These are phyloP conservation scores for Chaetoderma sp. DNA, from an alignment of 2,888 invertebrate genomes.

Conservation along the genomic window DNA sequence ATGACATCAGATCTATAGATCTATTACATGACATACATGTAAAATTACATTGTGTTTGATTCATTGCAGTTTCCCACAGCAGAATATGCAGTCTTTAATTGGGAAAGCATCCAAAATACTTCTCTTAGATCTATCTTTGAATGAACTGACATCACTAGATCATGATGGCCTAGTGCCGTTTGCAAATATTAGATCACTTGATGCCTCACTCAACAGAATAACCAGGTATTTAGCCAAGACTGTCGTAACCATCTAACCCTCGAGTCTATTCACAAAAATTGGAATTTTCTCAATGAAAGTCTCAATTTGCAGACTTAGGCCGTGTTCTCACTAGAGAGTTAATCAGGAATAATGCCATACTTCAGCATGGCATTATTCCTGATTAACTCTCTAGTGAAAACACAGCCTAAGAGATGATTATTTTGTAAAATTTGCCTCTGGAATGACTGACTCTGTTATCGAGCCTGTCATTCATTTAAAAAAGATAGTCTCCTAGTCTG, in stretches of 20 bases:
- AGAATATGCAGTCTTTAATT: slow-evolving; percentile 39
- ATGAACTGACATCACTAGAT: slow-evolving; percentile 52
- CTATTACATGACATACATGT: too few species aligned
- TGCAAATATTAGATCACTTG: slow-evolving; percentile 47
- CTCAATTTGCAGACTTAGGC: too few species aligned
- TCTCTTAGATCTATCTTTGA: slow-evolving; percentile 53
- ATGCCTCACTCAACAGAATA: slow-evolving; percentile 59
- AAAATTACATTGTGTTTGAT: neutral
- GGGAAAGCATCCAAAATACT: slow-evolving; percentile 51
- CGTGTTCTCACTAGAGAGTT: too few species aligned
- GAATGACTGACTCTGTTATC: too few species aligned
- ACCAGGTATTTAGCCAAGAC: slow-evolving; percentile 43
- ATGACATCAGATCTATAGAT: too few species aligned
- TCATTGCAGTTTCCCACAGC: slow-evolving; percentile 33
- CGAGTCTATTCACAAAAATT: too few species aligned
- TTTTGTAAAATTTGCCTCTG: too few species aligned
- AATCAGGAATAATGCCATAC: too few species aligned
- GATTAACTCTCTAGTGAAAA: too few species aligned
- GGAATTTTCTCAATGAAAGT: too few species aligned
- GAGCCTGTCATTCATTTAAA: neutral
- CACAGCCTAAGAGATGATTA: too few species aligned
- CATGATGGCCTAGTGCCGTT: slow-evolving; percentile 49
- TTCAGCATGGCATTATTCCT: too few species aligned
- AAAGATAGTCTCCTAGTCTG: neutral
- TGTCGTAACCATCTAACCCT: neutral